phyloP scores from a whole-genome alignment of 53 echinoderm and acorn worm genomes.

The Paelopatides confundens region DNA sequence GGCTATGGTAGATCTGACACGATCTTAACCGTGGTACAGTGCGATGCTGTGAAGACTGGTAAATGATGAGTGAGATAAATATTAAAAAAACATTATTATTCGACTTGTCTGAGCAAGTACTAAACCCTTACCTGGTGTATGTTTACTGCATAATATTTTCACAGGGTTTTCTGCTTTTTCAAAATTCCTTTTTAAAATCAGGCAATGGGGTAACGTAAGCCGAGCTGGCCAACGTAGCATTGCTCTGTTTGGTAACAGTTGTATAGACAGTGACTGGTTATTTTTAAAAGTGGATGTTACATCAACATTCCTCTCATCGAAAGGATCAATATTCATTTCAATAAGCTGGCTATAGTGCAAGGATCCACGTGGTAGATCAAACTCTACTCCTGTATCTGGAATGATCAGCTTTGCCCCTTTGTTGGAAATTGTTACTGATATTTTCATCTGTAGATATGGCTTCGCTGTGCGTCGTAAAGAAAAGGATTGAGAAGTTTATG shows the following conservation, averaged over 20 bases:
- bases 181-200: not conserved
- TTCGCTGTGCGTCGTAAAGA: too few species aligned
- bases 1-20: too few species aligned
- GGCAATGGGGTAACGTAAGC: not conserved
- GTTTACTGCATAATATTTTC: not conserved
- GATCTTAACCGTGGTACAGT: too few species aligned
- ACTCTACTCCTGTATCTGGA: not conserved
- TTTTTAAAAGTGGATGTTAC: not conserved
- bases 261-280: not conserved
- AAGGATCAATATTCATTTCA: not conserved
- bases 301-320: not conserved
- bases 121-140: not conserved
- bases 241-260: not conserved
- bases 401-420: not conserved
- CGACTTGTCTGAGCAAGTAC: too few species aligned
- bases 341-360: not conserved
- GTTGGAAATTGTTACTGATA: not conserved
- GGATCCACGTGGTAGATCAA: not conserved
- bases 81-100: too few species aligned
- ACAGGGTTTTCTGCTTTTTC: not conserved
- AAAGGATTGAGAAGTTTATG: too few species aligned
- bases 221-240: not conserved
- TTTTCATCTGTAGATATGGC: not conserved
- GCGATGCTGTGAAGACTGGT: too few species aligned
- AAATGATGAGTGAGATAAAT: too few species aligned